Evolutionary conservation across 2,888 invertebrate genomes (phyloP), one percentile per base, ranked within the genome.

Genomic region (Cephus sareptanus): DNA sequence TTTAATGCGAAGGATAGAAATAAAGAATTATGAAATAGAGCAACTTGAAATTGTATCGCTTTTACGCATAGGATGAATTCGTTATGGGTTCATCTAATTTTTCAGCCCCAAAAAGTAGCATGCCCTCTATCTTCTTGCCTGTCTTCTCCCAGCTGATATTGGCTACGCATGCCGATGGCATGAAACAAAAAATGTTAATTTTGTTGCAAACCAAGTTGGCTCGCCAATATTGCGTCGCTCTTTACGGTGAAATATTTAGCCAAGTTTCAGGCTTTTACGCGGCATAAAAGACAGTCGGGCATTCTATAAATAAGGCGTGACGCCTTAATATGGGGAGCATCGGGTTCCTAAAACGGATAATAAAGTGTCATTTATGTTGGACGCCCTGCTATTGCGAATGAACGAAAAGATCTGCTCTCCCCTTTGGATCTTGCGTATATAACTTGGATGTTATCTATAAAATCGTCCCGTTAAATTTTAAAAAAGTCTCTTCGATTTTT

Each of bases 171-270:
- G 80, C 77, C 82, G 83, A 83, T 86, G 85, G 87, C 83, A 83
- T 82, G 86, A 83, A 86, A 75, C 83, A 86, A 75, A 86, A 88
- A 88, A 88, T 88, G 88, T 85, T 86, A 88, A 88, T 88, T 88
- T 86, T 82, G 82, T 83, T 81, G 85, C 85, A 84, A 81, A 81
- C 81, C 82, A 83, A 80, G 30, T 56, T 23, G 80, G 75, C 73
- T 75, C 75, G 78, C 75, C 69, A 74, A 73, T 79, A 79, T 82
- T 82, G 80, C 81, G 79, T 74, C 70, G 70, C 79, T 80, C 70
- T 77, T 81, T 81, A 81, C 79, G 78, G 75, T 71, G 76, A 79
- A 79, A 82, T 82, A 81, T 83, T 83, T 83, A 81, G 79, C 79
- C 15, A 56, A 79, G 77, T 81, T 78, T 77, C 71, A 68, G 15